A percentile compares a stretch with the other conserved stretches of the same genome.
Conservation (phyloP, 2,797 vertebrate species). For the Clangula hyemalis region DNA sequence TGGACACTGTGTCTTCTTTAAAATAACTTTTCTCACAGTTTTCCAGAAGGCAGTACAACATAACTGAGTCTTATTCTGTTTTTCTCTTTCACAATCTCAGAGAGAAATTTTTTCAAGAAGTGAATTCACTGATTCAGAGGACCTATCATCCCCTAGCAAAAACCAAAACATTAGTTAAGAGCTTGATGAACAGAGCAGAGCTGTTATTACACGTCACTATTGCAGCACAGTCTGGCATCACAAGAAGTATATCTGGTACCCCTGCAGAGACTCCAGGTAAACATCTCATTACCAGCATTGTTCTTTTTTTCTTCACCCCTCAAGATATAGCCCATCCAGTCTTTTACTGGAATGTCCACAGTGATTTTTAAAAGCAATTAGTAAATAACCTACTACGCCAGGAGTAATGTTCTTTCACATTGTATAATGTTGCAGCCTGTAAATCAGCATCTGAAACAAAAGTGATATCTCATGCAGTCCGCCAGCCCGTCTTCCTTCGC, state of each 20-base stretch:
- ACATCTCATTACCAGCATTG: not conserved
- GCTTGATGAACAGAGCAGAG: slow-evolving; percentile 96
- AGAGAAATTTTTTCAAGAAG: slow-evolving; percentile 97
- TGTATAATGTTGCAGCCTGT: slow-evolving; percentile 81
- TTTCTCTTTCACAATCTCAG: slow-evolving; percentile 71
- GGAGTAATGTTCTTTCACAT: not conserved
- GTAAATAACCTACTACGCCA: not conserved
- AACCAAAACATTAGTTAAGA: slow-evolving; percentile 93
- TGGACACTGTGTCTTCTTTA: not conserved
- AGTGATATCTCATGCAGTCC: slow-evolving; percentile 87
- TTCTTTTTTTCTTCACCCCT: not conserved
- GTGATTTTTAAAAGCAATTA: not conserved
- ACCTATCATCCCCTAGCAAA: slow-evolving; percentile 87
- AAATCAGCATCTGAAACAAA: slow-evolving; percentile 95
- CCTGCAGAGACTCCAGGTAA: slow-evolving; percentile 91
- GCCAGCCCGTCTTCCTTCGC: slow-evolving; percentile 96
- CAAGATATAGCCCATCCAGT: no score
- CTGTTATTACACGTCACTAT: slow-evolving; percentile 96
- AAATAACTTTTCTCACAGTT: not conserved
- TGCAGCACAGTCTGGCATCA: slow-evolving; percentile 90
- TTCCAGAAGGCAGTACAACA: not conserved
- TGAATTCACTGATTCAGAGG: slow-evolving; percentile 87
- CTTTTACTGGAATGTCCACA: not conserved
- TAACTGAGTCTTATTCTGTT: not conserved
- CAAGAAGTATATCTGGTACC: slow-evolving; percentile 89